Base-by-base conservation (phyloP, 2,797 vertebrate species). In the Thamnophis elegans region DNA sequence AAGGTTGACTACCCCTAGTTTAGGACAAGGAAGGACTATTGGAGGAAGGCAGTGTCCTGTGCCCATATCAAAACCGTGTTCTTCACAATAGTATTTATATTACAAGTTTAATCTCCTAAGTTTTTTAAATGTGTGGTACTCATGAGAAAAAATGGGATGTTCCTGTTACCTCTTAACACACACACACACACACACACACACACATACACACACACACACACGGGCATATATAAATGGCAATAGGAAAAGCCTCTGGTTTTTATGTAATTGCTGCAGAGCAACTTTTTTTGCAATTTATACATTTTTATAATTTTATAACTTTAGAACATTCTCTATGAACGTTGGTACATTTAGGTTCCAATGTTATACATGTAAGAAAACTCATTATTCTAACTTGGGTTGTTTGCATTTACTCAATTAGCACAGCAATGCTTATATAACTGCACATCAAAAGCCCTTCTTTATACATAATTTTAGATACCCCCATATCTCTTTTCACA, bases 181-280 rank as follows among this genome's bases (percentile, higher is more conserved):
- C n/a, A n/a, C n/a, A n/a, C n/a, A n/a, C n/a, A n/a, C n/a, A n/a
- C n/a, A n/a, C n/a, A n/a, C n/a, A n/a, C n/a, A n/a, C n/a, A n/a
- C n/a, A n/a, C n/a, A n/a, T n/a, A 9, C 20, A 42, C 68, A 9
- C 20, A 42, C 68, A 9, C 20, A 42, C 68, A 9, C 20, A 42
- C 68, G 16, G 9, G 22, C 73, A 51, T 28, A 0, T 20, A 53
- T 91, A 87, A 95, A 94, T 96, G 94, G 93, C 95, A 95, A 94
- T 42, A 88, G 88, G 32, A 10, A 16, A 47, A 51, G 54, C 42
- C 16, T 86, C 1, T 2, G 47, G 2, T 14, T 95, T 96, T 96
- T 94, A 95, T 93, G 95, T 95, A 95, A 95, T 96, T 95, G 94
- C 91, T 95, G 92, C 82, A 95, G 94, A 96, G 95, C 95, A 94